These are phyloP conservation scores for Bombus waltoni DNA, from an alignment of 1,140 invertebrate genomes.

Conservation along the genomic window DNA sequence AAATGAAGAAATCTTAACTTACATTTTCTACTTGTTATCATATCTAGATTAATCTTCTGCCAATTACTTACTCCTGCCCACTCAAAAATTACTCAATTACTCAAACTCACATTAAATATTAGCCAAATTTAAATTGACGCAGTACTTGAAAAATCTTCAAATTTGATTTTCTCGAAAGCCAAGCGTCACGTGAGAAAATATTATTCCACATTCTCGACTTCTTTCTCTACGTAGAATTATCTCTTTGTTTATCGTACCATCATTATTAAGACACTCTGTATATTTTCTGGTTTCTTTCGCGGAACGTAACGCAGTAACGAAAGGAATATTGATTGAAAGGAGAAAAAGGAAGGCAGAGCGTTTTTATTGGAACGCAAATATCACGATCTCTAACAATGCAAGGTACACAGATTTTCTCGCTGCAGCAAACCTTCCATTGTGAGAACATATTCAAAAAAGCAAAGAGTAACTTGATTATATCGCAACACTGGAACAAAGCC, in stretches of 20 bases:
- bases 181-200: too few relatives aligned
- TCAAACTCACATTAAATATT: too few relatives aligned
- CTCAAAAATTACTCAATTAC: too few relatives aligned
- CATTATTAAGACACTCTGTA: neutral
- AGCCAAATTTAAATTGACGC: too few relatives aligned
- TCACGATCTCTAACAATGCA: neutral
- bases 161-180: too few relatives aligned
- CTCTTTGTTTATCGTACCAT: neutral
- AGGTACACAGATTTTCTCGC: neutral
- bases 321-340: neutral
- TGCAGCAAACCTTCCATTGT: neutral
- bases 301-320: neutral
- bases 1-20: too few relatives aligned
- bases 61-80: too few relatives aligned
- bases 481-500: neutral
- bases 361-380: slow-evolving; percentile 13
- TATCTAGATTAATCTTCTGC: too few relatives aligned
- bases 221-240: too few relatives aligned
- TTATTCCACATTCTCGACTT: too few relatives aligned
- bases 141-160: too few relatives aligned
- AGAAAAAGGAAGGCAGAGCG: neutral
- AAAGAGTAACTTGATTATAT: neutral
- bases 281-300: neutral
- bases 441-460: neutral
- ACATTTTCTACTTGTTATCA: too few relatives aligned